Evolutionary conservation across 2,113 vertebrate species (phyloP).

Genomic region (Eira barbara): DNA sequence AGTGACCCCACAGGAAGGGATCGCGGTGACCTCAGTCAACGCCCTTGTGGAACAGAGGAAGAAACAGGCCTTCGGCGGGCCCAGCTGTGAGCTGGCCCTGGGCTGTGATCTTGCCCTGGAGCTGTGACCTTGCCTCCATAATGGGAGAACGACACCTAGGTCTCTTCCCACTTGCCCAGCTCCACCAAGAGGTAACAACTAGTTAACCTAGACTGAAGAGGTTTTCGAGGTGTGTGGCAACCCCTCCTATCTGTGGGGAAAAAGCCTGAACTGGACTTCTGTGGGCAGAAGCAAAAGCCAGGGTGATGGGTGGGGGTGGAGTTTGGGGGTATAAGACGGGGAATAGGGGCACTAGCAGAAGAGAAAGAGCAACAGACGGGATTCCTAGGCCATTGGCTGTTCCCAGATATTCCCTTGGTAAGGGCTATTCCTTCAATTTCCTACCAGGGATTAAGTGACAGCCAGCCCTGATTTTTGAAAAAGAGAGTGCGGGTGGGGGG

Average conservation of each 20-base stretch:
- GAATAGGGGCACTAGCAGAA: neutral
- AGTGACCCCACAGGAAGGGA: neutral
- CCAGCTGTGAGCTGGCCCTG: neutral
- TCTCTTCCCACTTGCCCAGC: neutral
- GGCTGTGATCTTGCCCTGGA: neutral
- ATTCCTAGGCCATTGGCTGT: neutral
- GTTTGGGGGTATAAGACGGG: neutral
- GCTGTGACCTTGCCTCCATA: neutral
- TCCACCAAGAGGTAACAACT: neutral
- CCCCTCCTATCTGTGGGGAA: neutral
- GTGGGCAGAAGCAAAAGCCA: neutral
- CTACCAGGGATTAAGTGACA: neutral
- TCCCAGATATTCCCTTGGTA: neutral
- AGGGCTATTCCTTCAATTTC: neutral
- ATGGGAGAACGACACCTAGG: rapidly evolving
- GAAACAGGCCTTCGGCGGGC: neutral
- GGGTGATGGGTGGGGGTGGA: neutral
- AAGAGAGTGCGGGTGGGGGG: neutral
- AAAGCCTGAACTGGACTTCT: neutral
- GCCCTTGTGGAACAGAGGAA: neutral
- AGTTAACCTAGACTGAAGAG: neutral
- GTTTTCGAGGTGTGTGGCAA: neutral
- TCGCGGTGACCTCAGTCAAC: neutral
- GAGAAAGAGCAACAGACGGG: neutral
- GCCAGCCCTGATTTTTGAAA: neutral